phyloP scores from a whole-genome alignment of 2,888 invertebrate genomes.

The Drosophila leonis region DNA sequence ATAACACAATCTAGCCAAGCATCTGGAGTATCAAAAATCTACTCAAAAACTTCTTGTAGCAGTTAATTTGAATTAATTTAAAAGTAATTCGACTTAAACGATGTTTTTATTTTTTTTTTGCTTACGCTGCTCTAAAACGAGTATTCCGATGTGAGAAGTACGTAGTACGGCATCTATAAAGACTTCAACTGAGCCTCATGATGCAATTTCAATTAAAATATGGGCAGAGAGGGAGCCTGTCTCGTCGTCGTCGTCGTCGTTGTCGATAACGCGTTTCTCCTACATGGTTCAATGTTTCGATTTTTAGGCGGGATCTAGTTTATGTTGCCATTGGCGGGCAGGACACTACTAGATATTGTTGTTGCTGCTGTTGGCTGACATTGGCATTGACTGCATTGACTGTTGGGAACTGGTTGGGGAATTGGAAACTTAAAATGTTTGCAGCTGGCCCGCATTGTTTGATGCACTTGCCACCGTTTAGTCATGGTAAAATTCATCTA shows the following conservation, averaged over 20 bases:
- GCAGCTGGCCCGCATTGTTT: constrained; percentile 51
- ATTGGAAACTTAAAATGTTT: constrained; percentile 62
- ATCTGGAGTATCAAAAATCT: not conserved
- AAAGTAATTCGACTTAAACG: constrained; percentile 3
- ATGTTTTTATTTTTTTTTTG: not conserved
- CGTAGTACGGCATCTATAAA: constrained; percentile 7
- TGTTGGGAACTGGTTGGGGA: constrained; percentile 57
- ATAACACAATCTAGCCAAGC: too few species aligned
- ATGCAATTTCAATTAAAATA: constrained; percentile 54
- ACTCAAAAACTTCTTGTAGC: not conserved
- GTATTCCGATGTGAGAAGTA: not conserved
- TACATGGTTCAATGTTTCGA: constrained; percentile 63
- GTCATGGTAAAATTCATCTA: constrained; percentile 47
- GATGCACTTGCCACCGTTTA: constrained; percentile 51
- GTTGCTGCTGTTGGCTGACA: constrained; percentile 43
- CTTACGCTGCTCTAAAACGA: not conserved
- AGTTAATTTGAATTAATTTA: constrained; percentile 17
- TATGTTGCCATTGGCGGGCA: constrained; percentile 48
- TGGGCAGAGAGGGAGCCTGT: constrained; percentile 15
- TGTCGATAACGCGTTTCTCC: constrained; percentile 14
- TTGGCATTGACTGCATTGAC: constrained; percentile 53
- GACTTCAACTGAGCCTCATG: constrained; percentile 16
- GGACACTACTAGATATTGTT: constrained; percentile 41
- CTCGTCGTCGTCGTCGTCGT: not conserved
- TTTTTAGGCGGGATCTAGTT: constrained; percentile 25